Percentiles rank a stretch among this genome's conserved stretches.
phyloP scores from a whole-genome alignment of 2,888 invertebrate species.

The Trissolcus brochymenae region DNA sequence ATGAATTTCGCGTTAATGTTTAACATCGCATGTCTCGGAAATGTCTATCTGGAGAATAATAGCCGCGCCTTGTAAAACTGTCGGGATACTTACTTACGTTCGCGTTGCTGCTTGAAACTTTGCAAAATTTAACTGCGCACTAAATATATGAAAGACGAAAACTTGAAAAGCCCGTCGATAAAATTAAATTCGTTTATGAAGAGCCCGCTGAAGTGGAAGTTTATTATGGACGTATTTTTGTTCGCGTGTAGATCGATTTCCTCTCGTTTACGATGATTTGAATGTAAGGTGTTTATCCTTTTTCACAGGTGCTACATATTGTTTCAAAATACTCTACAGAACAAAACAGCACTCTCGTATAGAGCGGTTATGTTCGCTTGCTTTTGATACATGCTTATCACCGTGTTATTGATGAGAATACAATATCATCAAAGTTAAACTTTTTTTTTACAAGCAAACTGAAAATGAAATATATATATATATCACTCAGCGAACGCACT shows the following conservation, averaged over 20 bases:
- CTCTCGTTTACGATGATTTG: neutral
- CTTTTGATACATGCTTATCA: constrained; percentile 32
- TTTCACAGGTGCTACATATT: neutral
- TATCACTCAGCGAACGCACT: neutral
- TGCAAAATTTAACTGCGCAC: no score
- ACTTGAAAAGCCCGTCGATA: neutral
- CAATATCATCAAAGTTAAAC: constrained; percentile 23
- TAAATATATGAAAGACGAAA: no score
- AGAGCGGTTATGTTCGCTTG: constrained; percentile 22
- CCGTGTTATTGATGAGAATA: constrained; percentile 25
- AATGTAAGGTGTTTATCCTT: constrained; percentile 3
- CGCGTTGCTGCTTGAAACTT: no score
- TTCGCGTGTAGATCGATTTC: no score
- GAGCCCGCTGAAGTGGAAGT: no score
- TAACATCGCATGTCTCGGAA: neutral
- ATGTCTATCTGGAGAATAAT: no score
- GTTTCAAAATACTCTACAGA: neutral
- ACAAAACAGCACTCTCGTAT: constrained; percentile 3
- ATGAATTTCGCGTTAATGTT: constrained; percentile 12
- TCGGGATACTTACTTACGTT: no score
- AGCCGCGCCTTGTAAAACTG: no score
- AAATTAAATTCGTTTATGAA: no score
- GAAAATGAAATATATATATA: neutral
- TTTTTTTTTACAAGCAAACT: neutral
- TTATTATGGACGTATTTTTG: no score